Evolutionary conservation across 2,113 vertebrate genomes (phyloP), one percentile per base, ranked within the genome.

Genomic region (Cervus canadensis): DNA sequence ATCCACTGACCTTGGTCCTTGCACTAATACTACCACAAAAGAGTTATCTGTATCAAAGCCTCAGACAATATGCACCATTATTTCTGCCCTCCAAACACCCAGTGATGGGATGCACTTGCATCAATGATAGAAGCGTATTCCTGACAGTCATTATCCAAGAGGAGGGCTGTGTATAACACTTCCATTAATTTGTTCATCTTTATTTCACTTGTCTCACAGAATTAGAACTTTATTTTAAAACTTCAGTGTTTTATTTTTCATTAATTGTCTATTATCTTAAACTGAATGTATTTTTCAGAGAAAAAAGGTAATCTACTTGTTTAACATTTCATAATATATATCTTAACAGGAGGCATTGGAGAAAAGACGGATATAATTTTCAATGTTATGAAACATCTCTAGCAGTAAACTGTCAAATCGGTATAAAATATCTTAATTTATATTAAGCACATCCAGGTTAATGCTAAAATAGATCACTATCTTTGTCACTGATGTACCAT

Each of bases 181-280:
- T 76, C 52, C 25, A 67, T 23, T 59, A 33, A 92, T 40, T 56
- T 92, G 36, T 59, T 82, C n/a, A 88, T 91, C 10, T 92, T 92
- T 87, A 83, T 89, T 87, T 94, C 13, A 92, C 40, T 85, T 85
- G 56, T 85, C 64, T 71, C 30, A 85, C 45, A 93, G 50, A 94
- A 89, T 62, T 74, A 91, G 36, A 74, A 93, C 52, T 97, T 96
- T 71, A 67, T 97, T 43, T 92, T 86, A 90, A 95, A 89, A 87
- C 7, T 85, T 91, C 17, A 76, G 7, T 92, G 54, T 84, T 96
- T 96, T 60, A 54, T 67, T 93, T 90, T 91, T 95, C 40, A 89
- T 71, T 83, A 50, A 82, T 54, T 93, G 6, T 95, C 64, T 90
- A 56, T 59, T 96, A 97, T 25, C 57, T 78, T 79, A 84, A 94